These are phyloP conservation scores for Coptodon rendalli DNA, from an alignment of 2,113 vertebrate genomes.

Conservation along the genomic window DNA sequence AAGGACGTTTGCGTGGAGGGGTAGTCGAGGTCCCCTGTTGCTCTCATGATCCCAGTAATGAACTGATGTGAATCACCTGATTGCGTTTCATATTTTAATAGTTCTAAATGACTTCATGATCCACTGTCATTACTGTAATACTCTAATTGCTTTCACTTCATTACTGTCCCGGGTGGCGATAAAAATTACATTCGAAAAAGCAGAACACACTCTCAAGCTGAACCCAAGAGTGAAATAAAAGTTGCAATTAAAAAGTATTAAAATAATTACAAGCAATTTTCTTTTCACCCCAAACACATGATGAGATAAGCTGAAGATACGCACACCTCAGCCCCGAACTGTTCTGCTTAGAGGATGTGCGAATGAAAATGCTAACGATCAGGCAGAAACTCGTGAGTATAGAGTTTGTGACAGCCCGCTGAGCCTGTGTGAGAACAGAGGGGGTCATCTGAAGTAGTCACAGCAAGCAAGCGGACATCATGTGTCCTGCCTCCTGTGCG, in stretches of 20 bases:
- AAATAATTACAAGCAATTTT: not conserved
- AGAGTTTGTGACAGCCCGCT: not conserved
- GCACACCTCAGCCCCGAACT: not conserved
- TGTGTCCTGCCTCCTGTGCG: not conserved
- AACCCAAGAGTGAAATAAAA: not conserved
- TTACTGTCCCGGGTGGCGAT: not conserved
- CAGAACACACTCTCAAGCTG: not conserved
- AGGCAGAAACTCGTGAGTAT: not conserved
- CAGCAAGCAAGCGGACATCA: not conserved
- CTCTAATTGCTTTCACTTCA: not conserved
- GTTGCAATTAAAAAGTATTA: not conserved
- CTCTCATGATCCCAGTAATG: not conserved
- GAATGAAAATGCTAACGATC: not conserved
- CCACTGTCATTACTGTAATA: not conserved
- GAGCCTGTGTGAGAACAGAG: not conserved
- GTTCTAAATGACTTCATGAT: not conserved
- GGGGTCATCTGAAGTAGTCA: not conserved
- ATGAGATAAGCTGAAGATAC: not conserved
- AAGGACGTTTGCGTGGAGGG: constrained; percentile 12
- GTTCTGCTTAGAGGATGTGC: not conserved
- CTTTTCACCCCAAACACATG: not conserved
- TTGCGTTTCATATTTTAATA: constrained; percentile 12
- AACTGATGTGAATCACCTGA: not conserved
- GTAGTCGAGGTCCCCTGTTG: not conserved
- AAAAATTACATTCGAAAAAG: not conserved